Percentiles rank a stretch among this genome's conserved stretches.
Conservation (phyloP, 2,797 vertebrate species). For the Mormyrops boulengeri region DNA sequence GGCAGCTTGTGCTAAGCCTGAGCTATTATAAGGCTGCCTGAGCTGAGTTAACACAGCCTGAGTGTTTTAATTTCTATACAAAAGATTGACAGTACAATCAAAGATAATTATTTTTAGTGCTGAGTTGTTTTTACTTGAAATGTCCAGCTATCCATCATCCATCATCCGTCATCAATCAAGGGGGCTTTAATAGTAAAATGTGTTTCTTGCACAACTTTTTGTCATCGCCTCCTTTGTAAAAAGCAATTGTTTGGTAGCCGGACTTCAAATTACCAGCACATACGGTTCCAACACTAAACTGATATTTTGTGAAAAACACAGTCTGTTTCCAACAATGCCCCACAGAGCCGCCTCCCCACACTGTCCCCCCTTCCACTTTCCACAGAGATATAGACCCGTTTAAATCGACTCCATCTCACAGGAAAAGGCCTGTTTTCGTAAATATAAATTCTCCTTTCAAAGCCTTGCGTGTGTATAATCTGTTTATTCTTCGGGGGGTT, state of each 20-base stretch:
- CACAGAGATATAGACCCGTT: neutral
- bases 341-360: neutral
- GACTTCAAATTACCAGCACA: constrained; percentile 3
- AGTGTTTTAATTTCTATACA: neutral
- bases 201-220: neutral
- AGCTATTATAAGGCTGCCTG: neutral
- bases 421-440: neutral
- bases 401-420: neutral
- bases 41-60: neutral
- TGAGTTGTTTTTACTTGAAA: constrained; percentile 4
- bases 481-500: constrained; percentile 12
- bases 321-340: constrained; percentile 7
- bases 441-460: constrained; percentile 6
- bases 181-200: neutral
- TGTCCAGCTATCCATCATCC: neutral
- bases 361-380: neutral
- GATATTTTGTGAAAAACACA: constrained; percentile 2
- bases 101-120: neutral
- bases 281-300: neutral
- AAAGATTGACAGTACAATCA: neutral
- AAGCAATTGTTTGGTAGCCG: neutral
- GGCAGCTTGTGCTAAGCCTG: neutral
- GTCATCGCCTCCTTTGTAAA: neutral
- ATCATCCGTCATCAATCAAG: neutral
- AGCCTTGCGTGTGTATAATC: neutral